Base-by-base conservation (phyloP, 2,113 vertebrate species). In the Acrocephalus arundinaceus region DNA sequence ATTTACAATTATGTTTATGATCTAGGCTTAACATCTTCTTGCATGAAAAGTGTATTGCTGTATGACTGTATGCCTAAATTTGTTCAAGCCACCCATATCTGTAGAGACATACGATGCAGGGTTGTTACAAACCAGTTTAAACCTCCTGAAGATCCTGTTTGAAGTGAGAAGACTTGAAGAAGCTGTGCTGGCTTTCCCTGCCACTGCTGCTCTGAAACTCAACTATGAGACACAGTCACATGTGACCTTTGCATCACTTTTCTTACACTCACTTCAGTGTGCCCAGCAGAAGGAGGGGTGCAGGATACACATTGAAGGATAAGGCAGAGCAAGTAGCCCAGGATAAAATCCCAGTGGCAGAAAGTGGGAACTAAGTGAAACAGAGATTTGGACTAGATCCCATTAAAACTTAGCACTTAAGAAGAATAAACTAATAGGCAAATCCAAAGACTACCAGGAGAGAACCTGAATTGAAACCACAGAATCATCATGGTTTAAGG, bases 51-150 rank as follows among this genome's bases (percentile, higher is more conserved):
- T 2, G 3, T 35, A 33, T 7, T 63, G 25, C 27, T 75, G 73
- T 30, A 48, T 18, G 39, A 71, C 10, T 8, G 1, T 24, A 37
- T 0, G 0, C 7, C 11, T 67, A 10, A 15, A 63, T 55, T 72
- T 63, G 14, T 78, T 63, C 43, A 72, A 72, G 52, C 15, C 28
- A 73, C 41, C 16, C 7, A 2, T 35, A 48, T 58, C n/a, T 59
- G 18, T 4, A 92, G 37, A 84, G 74, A 55, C 14, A 16, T 6
- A 70, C 0, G 1, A 7, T 11, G 30, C 8, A 39, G 19, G 19
- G 3, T 6, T 58, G 14, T 28, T 46, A 58, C 4, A 55, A 48
- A 18, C 6, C 33, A 63, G 12, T 13, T 82, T 35, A n/a, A 55
- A 43, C 20, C 12, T 62, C n/a, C 7, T 52, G 13, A 81, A 61